Percentiles rank a stretch among this genome's conserved stretches.
Evolutionary conservation across 2,113 vertebrate species (phyloP).

Genomic region (Hippocampus abdominalis): DNA sequence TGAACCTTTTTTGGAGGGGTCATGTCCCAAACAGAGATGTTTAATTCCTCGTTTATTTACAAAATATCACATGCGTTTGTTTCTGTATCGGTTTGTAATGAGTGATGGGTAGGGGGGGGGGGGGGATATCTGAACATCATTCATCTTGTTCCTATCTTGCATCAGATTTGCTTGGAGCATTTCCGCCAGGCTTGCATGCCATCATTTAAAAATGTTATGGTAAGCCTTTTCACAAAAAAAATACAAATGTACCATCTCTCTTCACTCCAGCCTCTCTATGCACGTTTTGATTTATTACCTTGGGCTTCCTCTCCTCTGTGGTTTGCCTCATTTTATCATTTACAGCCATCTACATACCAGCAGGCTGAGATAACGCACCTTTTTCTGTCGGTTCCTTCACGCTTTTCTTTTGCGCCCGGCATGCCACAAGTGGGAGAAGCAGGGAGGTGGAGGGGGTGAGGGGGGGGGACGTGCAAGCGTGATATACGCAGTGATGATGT

Average conservation of each 20-base stretch:
- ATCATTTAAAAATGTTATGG: constrained; percentile 34
- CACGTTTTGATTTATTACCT: constrained; percentile 43
- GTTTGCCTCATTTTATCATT: constrained; percentile 64
- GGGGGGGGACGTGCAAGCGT: constrained; percentile 21
- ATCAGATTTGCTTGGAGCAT: constrained; percentile 15
- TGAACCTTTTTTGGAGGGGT: constrained; percentile 17
- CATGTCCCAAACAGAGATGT: neutral
- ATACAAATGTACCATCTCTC: constrained; percentile 15
- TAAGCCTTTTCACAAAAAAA: neutral
- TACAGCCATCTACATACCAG: constrained; percentile 59
- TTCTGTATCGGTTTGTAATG: neutral
- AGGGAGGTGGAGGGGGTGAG: constrained; percentile 24
- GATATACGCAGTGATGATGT: constrained; percentile 31
- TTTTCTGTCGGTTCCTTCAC: constrained; percentile 25
- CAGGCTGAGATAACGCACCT: constrained; percentile 54
- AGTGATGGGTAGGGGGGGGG: constrained; percentile 23
- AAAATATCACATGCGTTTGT: constrained; percentile 17
- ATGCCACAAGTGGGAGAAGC: constrained; percentile 47
- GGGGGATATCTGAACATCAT: constrained; percentile 34
- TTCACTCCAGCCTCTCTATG: constrained; percentile 35
- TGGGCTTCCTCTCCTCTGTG: constrained; percentile 45
- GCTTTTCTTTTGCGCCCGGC: constrained; percentile 54
- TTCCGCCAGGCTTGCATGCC: constrained; percentile 18
- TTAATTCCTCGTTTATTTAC: neutral
- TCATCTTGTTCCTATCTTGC: constrained; percentile 32